These are phyloP conservation scores for Dryomyza anilis DNA, from an alignment of 2,888 invertebrate genomes.

Conservation along the genomic window DNA sequence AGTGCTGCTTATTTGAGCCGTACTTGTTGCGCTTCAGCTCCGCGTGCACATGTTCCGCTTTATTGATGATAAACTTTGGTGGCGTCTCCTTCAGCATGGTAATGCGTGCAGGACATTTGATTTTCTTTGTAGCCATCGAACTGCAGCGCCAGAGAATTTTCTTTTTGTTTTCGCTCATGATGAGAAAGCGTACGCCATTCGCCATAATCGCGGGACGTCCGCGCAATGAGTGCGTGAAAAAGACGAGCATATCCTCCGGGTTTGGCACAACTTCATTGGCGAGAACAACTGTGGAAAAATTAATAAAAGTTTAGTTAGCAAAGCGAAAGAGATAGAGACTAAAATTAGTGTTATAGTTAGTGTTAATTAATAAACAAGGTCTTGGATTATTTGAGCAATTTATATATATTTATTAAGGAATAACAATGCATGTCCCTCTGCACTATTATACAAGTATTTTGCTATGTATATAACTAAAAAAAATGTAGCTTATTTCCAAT, in stretches of 20 bases:
- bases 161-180: conserved; percentile 62
- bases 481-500: too few species aligned
- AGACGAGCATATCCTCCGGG: conserved; percentile 57
- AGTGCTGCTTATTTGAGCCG: conserved; percentile 50
- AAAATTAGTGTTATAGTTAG: too few species aligned
- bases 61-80: conserved; percentile 60
- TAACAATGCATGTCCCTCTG: too few species aligned
- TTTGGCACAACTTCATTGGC: conserved; percentile 56
- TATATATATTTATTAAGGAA: too few species aligned
- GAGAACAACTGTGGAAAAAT: conserved; percentile 49
- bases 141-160: conserved; percentile 61
- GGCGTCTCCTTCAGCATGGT: conserved; percentile 60
- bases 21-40: conserved; percentile 60
- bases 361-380: too few species aligned
- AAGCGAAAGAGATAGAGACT: neutral
- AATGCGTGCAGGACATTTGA: conserved; percentile 61
- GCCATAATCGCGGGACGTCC: conserved; percentile 62
- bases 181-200: conserved; percentile 59
- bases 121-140: conserved; percentile 61
- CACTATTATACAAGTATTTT: too few species aligned
- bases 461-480: too few species aligned
- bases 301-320: conserved; percentile 26
- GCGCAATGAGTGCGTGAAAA: conserved; percentile 59
- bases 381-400: too few species aligned
- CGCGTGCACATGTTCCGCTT: conserved; percentile 59